Evolutionary conservation across 2,888 invertebrate genomes (phyloP), one percentile per base, ranked within the genome.

Genomic region (Ametastegia equiseti): DNA sequence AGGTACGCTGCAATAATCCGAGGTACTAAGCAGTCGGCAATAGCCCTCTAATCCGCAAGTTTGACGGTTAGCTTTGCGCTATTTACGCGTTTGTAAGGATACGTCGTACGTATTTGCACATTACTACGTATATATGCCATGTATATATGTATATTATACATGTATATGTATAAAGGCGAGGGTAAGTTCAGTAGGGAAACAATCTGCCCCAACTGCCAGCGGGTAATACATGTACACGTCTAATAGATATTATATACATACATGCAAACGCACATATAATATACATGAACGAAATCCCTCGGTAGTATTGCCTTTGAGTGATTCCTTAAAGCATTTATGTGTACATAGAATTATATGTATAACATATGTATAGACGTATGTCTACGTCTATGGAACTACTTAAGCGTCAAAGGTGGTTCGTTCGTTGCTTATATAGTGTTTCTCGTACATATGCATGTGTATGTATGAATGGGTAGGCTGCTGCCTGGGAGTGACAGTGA

Each of bases 131-230:
- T 36, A 45, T 6, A 60, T n/a, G n/a, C 6, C 11, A 23, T 9
- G 60, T 27, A 27, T 5, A 60, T 27, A 50, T 50, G 30, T 60
- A 7, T 30, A 27, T 42, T 42, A n/a, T 9, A 9, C 11, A 5
- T 27, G 23, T 27, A 27, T 5, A 27, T 60, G 15, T 9, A 6
- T 19, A 36, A 13, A 23, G 36, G 15, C 15, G 45, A 11, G 47
- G 27, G 23, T n/a, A n/a, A n/a, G n/a, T 30, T 45, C 15, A 42
- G 71, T 27, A 71, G 42, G 45, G 45, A 71, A 71, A 71, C 71
- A 71, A 71, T 71, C 71, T 71, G 71, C 45, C n/a, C n/a, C 45
- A 27, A 71, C 71, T 67, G 19, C 67, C 67, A 19, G 9, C 39
- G 23, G 23, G 54, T 54, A 23, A 7, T 11, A 67, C 27, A 27